Conservation (phyloP, 1,140 invertebrate species). For the Trichomalopsis sarcophagae region DNA sequence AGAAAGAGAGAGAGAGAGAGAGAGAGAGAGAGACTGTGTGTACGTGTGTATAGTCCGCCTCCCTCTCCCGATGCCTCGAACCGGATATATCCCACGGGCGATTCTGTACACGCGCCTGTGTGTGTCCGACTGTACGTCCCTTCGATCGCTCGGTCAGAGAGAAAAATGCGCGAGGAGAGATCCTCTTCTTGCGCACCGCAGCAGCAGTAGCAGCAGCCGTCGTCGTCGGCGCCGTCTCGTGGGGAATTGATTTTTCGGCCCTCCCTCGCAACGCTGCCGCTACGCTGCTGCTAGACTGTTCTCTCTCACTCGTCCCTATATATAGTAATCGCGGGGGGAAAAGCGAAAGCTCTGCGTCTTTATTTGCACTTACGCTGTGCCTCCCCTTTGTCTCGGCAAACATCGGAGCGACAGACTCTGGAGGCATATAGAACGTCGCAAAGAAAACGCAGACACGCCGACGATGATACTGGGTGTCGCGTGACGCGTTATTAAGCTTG, state of each 20-base stretch:
- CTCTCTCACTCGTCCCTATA: background rate
- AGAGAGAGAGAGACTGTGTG: background rate
- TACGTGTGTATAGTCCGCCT: constrained; percentile 7
- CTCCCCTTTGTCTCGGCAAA: background rate
- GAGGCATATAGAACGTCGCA: background rate
- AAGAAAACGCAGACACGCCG: background rate
- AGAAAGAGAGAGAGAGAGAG: constrained; percentile 36
- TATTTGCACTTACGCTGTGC: background rate
- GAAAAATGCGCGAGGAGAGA: background rate
- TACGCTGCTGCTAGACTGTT: background rate
- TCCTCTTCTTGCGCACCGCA: background rate
- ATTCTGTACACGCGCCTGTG: constrained; percentile 25
- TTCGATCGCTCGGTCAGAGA: background rate
- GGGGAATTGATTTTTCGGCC: constrained; percentile 48
- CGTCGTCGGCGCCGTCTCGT: background rate
- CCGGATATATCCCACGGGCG: background rate
- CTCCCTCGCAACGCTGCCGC: background rate
- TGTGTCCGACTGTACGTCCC: constrained; percentile 11
- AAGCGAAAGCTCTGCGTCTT: constrained; percentile 3
- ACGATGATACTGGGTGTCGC: background rate
- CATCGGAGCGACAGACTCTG: background rate
- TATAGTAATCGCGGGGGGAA: background rate
- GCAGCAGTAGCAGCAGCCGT: background rate
- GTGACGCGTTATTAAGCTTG: constrained; percentile 10
- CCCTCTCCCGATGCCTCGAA: background rate